A percentile compares a stretch with the other conserved stretches of the same genome.
Conservation (phyloP, 2,113 vertebrate species). For the Anseranas semipalmata region DNA sequence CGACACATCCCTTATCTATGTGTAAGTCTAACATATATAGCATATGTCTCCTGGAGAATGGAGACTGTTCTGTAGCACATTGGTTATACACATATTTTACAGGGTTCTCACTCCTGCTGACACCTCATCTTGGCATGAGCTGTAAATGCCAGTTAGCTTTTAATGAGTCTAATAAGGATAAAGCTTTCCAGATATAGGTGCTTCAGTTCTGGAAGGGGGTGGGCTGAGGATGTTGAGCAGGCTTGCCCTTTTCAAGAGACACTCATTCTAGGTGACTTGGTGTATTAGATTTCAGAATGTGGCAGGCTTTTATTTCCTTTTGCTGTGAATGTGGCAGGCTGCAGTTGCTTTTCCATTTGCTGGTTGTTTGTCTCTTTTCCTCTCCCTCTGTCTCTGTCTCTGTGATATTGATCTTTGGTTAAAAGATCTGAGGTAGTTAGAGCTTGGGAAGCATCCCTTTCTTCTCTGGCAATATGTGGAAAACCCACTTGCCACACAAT, state of each 20-base stretch:
- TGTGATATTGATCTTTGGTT: slow-evolving; percentile 48
- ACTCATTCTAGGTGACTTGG: slow-evolving; percentile 51
- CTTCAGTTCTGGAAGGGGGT: slow-evolving; percentile 6
- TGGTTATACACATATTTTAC: not conserved
- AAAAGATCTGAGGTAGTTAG: slow-evolving; percentile 38
- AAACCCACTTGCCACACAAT: slow-evolving; percentile 5
- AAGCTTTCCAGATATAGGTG: slow-evolving; percentile 12
- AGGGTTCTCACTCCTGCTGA: not conserved
- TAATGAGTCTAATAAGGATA: slow-evolving; percentile 44
- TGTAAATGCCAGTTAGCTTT: slow-evolving; percentile 18
- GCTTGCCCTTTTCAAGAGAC: slow-evolving; percentile 42
- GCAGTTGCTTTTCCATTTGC: not conserved
- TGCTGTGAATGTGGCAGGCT: not conserved
- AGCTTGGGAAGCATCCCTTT: slow-evolving; percentile 31
- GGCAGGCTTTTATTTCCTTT: slow-evolving; percentile 47
- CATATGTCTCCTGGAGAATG: not conserved
- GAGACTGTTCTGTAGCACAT: not conserved
- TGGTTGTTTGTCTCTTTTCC: slow-evolving; percentile 30
- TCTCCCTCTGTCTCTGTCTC: not conserved
- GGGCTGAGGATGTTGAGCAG: not conserved
- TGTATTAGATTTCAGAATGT: slow-evolving; percentile 38
- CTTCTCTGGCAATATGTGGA: slow-evolving; percentile 44
- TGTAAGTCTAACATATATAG: not conserved
- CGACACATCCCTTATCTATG: not conserved
- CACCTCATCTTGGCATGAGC: not conserved